A percentile compares a stretch with the other conserved stretches of the same genome.
Conservation (phyloP, 35 echinoderm and acorn worm genomes). For the Diadema setosum region DNA sequence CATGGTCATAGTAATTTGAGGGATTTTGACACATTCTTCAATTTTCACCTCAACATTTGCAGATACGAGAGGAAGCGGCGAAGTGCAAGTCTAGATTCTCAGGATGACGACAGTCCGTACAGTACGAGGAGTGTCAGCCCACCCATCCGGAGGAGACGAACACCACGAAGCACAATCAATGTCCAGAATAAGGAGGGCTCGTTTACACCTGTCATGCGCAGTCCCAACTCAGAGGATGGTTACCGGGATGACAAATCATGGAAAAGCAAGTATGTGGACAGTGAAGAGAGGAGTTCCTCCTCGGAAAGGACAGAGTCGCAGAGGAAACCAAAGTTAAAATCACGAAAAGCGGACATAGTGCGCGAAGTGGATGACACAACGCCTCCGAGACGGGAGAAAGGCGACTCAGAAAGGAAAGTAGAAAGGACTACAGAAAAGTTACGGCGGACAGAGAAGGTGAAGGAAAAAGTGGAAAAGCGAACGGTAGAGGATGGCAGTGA, state of each 20-base stretch:
- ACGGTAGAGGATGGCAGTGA: conserved; percentile 17
- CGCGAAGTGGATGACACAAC: background rate
- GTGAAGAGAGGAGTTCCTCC: conserved; percentile 65
- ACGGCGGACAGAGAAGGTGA: conserved; percentile 14
- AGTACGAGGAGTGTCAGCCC: conserved; percentile 45
- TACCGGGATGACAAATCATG: conserved; percentile 40
- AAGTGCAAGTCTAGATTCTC: conserved; percentile 80
- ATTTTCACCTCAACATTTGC: too few species aligned
- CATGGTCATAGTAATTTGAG: too few species aligned
- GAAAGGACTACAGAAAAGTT: conserved; percentile 40
- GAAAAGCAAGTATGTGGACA: conserved; percentile 41
- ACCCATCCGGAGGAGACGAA: conserved; percentile 30
- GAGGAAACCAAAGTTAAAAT: conserved; percentile 34
- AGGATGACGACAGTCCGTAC: conserved; percentile 48
- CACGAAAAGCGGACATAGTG: background rate
- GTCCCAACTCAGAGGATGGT: conserved; percentile 57
- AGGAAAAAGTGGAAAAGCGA: conserved; percentile 2
- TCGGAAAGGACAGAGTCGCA: conserved; percentile 37
- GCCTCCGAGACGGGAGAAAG: background rate
- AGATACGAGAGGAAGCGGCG: conserved; percentile 50
- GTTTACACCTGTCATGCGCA: conserved; percentile 54
- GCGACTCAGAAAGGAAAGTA: background rate
- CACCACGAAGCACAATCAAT: conserved; percentile 55
- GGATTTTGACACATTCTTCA: too few species aligned
- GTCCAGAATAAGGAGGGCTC: conserved; percentile 80